Percentiles rank a stretch among this genome's conserved stretches.
Evolutionary conservation across 2,797 vertebrate genomes (phyloP).

Genomic region (Aplochiton taeniatus): DNA sequence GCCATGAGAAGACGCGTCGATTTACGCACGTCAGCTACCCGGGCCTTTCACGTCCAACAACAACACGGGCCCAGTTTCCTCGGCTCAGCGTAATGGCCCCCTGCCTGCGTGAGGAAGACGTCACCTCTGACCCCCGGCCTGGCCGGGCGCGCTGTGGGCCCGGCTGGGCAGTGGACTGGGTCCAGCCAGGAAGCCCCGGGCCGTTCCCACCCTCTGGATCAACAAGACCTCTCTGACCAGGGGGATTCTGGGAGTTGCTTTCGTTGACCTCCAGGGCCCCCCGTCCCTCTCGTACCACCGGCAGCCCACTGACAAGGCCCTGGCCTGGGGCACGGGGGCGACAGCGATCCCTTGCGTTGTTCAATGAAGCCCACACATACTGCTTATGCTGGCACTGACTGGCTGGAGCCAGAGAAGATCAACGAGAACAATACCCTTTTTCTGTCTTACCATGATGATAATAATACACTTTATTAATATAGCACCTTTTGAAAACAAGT

Average conservation of each 20-base stretch:
- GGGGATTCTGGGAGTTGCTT: conserved; percentile 1
- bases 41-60: too few species aligned
- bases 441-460: not conserved
- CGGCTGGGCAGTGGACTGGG: not conserved
- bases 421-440: not conserved
- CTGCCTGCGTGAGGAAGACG: not conserved
- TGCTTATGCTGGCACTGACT: not conserved
- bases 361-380: conserved; percentile 1
- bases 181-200: conserved; percentile 34
- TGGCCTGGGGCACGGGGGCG: not conserved
- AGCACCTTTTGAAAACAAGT: too few species aligned
- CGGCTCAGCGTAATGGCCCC: not conserved
- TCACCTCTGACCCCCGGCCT: not conserved
- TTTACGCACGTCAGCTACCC: too few species aligned
- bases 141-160: not conserved
- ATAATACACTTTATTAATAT: too few species aligned
- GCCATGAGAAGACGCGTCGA: too few species aligned
- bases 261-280: not conserved
- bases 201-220: conserved; percentile 37
- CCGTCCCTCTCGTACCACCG: not conserved
- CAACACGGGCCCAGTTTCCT: too few species aligned
- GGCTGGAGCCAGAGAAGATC: not conserved
- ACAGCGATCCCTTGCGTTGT: not conserved
- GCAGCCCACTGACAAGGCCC: not conserved
- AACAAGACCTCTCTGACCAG: conserved; percentile 34